Percentiles rank a stretch among this genome's conserved stretches.
Conservation (phyloP, 1,140 invertebrate species). For the Bombus soroeensis region DNA sequence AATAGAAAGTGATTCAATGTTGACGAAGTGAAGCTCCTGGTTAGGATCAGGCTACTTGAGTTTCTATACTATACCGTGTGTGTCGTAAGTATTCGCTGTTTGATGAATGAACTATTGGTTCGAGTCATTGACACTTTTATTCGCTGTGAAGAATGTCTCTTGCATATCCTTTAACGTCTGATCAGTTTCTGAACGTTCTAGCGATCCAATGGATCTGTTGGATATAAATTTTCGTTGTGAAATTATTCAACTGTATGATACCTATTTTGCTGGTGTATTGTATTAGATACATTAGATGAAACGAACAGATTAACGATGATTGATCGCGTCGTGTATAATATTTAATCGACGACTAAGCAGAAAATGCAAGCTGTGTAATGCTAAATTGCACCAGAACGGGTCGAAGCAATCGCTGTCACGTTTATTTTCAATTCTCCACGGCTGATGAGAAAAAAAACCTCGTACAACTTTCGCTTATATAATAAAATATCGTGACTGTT, state of each 20-base stretch:
- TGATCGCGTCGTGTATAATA: not conserved
- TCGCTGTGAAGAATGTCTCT: not conserved
- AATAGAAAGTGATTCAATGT: conserved; percentile 30
- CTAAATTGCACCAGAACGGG: not conserved
- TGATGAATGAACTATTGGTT: conserved; percentile 24
- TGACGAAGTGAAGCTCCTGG: not conserved
- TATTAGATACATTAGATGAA: not conserved
- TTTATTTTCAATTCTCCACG: not conserved
- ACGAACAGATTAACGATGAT: conserved; percentile 17
- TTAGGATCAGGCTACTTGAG: not conserved
- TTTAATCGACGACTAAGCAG: not conserved
- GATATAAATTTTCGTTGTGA: not conserved
- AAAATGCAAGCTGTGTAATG: not conserved
- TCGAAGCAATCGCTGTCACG: not conserved
- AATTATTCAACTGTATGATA: not conserved
- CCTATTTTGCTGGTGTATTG: not conserved
- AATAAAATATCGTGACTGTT: not conserved
- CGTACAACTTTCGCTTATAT: not conserved
- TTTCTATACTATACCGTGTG: not conserved
- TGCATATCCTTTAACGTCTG: too few relatives aligned
- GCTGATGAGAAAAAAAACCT: not conserved
- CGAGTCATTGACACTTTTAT: conserved; percentile 4
- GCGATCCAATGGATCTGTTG: not conserved
- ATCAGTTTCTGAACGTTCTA: not conserved
- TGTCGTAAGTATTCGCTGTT: conserved; percentile 1